Conservation (phyloP, 37 sponge, comb jelly and placozoan species). For the Ephydatia muelleri region DNA sequence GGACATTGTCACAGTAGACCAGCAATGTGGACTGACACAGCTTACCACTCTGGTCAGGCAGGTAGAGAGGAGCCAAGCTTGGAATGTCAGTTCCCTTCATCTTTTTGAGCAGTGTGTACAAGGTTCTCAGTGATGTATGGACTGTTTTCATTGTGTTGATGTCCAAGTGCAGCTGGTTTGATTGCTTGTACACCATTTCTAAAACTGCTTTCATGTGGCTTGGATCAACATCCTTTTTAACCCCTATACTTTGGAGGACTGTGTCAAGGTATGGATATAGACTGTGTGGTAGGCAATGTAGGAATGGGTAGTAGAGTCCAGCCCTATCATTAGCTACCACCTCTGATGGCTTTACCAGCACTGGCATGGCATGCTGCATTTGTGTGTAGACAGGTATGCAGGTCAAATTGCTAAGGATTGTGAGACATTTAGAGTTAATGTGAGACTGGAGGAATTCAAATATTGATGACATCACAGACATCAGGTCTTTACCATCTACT, state of each 20-base stretch:
- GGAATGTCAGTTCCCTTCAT: not conserved
- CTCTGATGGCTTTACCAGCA: slow-evolving; percentile 43
- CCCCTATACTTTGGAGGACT: slow-evolving; percentile 23
- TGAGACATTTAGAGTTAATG: not conserved
- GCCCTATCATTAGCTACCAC: slow-evolving; percentile 16
- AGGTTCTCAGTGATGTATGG: not conserved
- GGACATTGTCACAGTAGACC: slow-evolving; percentile 29
- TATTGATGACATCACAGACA: not conserved
- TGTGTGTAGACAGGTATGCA: not conserved
- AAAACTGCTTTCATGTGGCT: slow-evolving; percentile 34
- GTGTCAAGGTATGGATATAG: not conserved
- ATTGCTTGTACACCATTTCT: slow-evolving; percentile 3
- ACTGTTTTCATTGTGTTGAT: slow-evolving; percentile 27
- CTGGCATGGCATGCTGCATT: not conserved
- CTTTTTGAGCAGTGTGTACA: slow-evolving; percentile 4
- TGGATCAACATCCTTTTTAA: slow-evolving; percentile 8
- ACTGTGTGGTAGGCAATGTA: slow-evolving; percentile 17
- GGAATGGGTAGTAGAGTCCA: slow-evolving; percentile 27
- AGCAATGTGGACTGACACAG: slow-evolving; percentile 6
- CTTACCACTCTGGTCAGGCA: slow-evolving; percentile 4
- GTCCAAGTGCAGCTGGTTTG: not conserved
- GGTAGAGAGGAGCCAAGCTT: slow-evolving; percentile 20
- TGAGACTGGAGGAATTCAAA: not conserved
- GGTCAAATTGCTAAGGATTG: not conserved
- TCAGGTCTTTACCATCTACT: not conserved